phyloP scores from a whole-genome alignment of 2,797 vertebrate genomes.

The Myotis findleyi region DNA sequence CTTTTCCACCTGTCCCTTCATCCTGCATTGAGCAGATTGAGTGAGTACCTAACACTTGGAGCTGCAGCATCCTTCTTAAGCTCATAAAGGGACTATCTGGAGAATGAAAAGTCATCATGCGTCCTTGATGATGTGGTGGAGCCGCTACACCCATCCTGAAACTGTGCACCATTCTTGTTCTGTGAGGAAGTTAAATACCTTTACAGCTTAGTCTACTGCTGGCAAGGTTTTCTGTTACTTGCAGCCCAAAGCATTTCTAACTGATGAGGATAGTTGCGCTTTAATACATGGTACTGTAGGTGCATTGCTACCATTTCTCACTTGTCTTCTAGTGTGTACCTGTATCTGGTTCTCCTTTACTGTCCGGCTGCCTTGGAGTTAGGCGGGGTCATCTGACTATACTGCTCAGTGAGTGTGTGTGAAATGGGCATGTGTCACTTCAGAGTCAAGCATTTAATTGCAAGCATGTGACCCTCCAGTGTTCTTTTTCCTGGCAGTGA shows the following conservation, averaged over 20 bases:
- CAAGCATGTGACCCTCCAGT: background rate
- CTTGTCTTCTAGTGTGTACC: background rate
- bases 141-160: background rate
- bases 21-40: background rate
- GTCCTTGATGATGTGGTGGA: background rate
- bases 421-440: no score
- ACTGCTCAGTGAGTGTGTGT: background rate
- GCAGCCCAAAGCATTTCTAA: background rate
- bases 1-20: background rate
- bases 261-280: background rate
- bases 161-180: background rate
- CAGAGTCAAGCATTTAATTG: background rate
- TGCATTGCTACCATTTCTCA: background rate
- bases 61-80: background rate
- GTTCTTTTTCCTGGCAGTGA: background rate
- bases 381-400: background rate
- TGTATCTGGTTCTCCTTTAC: background rate
- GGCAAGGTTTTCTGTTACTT: background rate
- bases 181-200: background rate
- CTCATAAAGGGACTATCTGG: background rate
- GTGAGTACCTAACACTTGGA: background rate
- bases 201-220: background rate
- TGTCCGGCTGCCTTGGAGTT: background rate
- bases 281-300: background rate
- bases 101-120: background rate